Evolutionary conservation across 2,888 invertebrate genomes (phyloP), one percentile per base, ranked within the genome.

Genomic region (Callyntrura sp.): DNA sequence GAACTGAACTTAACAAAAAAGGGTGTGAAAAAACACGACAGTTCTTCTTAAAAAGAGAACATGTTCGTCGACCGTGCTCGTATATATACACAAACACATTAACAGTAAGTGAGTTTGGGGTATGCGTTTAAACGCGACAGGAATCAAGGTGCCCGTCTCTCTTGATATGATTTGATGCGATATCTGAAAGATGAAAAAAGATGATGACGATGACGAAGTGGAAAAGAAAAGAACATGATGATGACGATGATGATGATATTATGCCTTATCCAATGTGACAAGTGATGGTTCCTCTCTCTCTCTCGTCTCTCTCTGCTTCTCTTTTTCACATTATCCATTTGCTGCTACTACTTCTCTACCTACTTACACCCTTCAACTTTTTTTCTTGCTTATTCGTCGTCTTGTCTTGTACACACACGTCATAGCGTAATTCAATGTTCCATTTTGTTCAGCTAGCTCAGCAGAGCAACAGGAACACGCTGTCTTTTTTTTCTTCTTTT

Each of bases 261-360:
- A 83, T 84, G 78, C 82, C 88, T 88, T 76, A 83, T 88, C 83
- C 83, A 88, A 83, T 55, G 88, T 88, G 88, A 88, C 88, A 88
- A 88, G 88, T 88, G 88, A 88, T 84, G 57, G 28, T 81, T 48
- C 62, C 17, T 76, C 25, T 82, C 35, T 20, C 9, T 51, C 51
- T 51, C 20, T 23, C n/a, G n/a, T n/a, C n/a, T 12, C 43, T 43
- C 70, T 43, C 57, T 43, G 8, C 81, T n/a, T 35, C 35, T 35
- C 2, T 35, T 35, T 35, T 35, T 35, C 6, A 35, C 35, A 35
- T 35, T 35, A 35, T 35, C 35, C 35, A 35, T 35, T n/a, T 57
- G 23, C 60, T 78, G 1, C 60, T 60, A 20, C 43, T 45, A 43
- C 20, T 25, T 43, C 28, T n/a, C 14, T 6, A 48, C 0, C 12